Percentiles rank a stretch among this genome's conserved stretches.
Conservation (phyloP, 2,797 vertebrate genomes). For the Alosa sapidissima region DNA sequence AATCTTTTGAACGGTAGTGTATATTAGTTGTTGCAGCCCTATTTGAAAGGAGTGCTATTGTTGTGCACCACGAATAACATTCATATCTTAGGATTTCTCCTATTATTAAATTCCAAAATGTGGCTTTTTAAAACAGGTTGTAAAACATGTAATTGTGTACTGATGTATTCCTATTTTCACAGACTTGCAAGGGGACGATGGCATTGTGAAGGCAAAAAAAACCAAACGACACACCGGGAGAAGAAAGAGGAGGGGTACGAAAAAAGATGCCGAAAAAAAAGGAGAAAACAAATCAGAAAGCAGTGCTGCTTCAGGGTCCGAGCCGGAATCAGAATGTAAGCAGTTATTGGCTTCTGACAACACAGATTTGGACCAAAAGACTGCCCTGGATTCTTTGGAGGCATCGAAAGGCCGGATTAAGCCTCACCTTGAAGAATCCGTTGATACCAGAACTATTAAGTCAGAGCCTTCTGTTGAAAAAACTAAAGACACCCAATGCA, state of each 20-base stretch:
- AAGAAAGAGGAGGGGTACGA: constrained; percentile 93
- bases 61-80: too few relatives aligned
- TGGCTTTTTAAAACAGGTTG: neutral
- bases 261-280: constrained; percentile 88
- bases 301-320: constrained; percentile 74
- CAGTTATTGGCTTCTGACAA: constrained; percentile 52
- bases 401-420: constrained; percentile 39
- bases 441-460: constrained; percentile 29
- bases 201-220: constrained; percentile 86
- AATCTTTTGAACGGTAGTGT: too few relatives aligned
- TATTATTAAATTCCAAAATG: neutral
- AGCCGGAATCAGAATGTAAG: constrained; percentile 71
- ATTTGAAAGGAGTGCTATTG: too few relatives aligned
- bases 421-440: constrained; percentile 40
- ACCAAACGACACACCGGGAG: constrained; percentile 89
- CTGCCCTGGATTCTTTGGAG: constrained; percentile 53
- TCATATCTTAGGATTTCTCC: too few relatives aligned
- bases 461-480: constrained; percentile 46
- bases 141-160: neutral
- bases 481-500: neutral
- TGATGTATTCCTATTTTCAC: constrained; percentile 43
- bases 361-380: constrained; percentile 54
- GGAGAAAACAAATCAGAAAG: constrained; percentile 82
- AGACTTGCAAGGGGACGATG: constrained; percentile 72
- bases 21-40: too few relatives aligned